A percentile compares a stretch with the other conserved stretches of the same genome.
Conservation (phyloP, 2,797 vertebrate genomes). For the Decapterus maruadsi region DNA sequence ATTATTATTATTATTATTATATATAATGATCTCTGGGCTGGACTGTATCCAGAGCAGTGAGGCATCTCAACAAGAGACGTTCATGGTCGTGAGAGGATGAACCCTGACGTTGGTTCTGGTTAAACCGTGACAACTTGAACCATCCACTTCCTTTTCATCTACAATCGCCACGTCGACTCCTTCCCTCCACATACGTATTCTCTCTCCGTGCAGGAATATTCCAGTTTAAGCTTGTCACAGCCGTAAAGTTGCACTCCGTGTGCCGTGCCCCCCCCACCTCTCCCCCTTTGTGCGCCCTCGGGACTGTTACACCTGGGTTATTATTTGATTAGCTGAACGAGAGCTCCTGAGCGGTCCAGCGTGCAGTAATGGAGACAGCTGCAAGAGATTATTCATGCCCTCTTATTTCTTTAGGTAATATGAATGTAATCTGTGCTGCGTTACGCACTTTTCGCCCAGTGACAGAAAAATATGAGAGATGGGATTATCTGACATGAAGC, state of each 20-base stretch:
- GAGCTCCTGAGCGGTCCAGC: constrained; percentile 19
- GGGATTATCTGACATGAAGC: constrained; percentile 29
- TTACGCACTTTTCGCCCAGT: constrained; percentile 33
- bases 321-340: constrained; percentile 51
- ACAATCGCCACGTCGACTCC: not conserved
- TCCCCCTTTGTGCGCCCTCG: constrained; percentile 1
- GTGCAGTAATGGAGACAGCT: constrained; percentile 32
- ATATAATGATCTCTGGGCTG: too few species aligned
- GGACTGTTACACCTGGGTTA: constrained; percentile 40
- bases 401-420: constrained; percentile 33
- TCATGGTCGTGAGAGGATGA: too few species aligned
- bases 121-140: not conserved
- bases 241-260: constrained; percentile 21
- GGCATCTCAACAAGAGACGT: too few species aligned
- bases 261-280: not conserved
- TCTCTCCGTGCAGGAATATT: not conserved
- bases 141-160: not conserved
- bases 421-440: constrained; percentile 39
- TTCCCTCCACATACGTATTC: not conserved
- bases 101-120: not conserved
- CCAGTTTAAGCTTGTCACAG: not conserved
- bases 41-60: too few species aligned
- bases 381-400: constrained; percentile 38
- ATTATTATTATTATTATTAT: too few species aligned
- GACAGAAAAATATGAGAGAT: constrained; percentile 39